Evolutionary conservation across 2,888 invertebrate species (phyloP).

Genomic region (Leptinotarsa juncta): DNA sequence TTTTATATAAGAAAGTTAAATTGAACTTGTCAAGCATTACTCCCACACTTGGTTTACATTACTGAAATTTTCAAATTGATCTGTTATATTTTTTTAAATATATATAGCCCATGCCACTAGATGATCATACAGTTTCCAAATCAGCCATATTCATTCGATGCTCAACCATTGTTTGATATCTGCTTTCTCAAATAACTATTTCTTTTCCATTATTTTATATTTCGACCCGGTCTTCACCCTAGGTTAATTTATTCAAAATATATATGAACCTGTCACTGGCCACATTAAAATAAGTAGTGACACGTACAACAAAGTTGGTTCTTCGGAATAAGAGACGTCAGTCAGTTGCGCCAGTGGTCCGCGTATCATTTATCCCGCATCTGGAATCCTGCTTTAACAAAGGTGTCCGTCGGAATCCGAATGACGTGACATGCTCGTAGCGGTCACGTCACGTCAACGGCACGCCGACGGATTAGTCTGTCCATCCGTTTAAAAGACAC

Average conservation of each 20-base stretch:
- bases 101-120: too few species aligned
- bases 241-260: constrained; percentile 20
- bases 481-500: constrained; percentile 19
- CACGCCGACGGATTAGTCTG: constrained; percentile 55
- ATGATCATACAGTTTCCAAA: too few species aligned
- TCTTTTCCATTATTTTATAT: neutral
- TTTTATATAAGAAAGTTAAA: too few species aligned
- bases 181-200: neutral
- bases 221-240: neutral
- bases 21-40: too few species aligned
- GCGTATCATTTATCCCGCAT: constrained; percentile 38
- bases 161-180: too few species aligned
- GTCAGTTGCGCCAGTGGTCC: constrained; percentile 34
- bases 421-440: constrained; percentile 60
- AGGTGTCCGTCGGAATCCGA: constrained; percentile 61
- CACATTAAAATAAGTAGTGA: constrained; percentile 40
- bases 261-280: constrained; percentile 29
- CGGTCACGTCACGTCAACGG: constrained; percentile 62
- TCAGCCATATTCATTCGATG: too few species aligned
- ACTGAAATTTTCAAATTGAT: too few species aligned
- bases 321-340: constrained; percentile 44
- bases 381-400: constrained; percentile 51
- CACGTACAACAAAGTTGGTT: constrained; percentile 38
- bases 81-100: too few species aligned
- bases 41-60: too few species aligned